Evolutionary conservation across 2,797 vertebrate species (phyloP).

Genomic region (Clamator glandarius): DNA sequence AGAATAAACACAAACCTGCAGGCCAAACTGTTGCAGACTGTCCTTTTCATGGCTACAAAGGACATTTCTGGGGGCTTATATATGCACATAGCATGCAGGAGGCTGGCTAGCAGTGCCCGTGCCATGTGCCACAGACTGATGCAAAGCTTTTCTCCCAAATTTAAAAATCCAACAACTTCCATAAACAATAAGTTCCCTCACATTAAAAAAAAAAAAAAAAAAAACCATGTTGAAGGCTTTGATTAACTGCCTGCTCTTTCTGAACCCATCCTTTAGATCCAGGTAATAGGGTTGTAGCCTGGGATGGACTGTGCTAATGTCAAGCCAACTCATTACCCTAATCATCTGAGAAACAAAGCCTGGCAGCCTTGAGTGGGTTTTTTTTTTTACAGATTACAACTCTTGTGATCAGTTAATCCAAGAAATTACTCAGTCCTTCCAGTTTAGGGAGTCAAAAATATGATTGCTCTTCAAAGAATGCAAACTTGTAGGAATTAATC

Average conservation of each 20-base stretch:
- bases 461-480: conserved; percentile 74
- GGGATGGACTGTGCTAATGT: conserved; percentile 45
- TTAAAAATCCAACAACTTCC: not conserved
- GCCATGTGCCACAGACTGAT: not conserved
- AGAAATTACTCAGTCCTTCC: conserved; percentile 77
- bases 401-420: conserved; percentile 73
- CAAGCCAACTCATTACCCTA: conserved; percentile 46
- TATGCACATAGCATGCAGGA: not conserved
- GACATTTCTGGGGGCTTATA: not conserved
- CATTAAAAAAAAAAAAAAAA: conserved; percentile 18
- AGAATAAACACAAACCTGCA: not conserved
- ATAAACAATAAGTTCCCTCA: not conserved
- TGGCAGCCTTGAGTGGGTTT: conserved; percentile 45
- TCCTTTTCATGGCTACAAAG: not conserved
- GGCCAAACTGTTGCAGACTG: not conserved
- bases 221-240: not conserved
- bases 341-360: conserved; percentile 50
- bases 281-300: not conserved
- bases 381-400: conserved; percentile 70
- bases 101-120: not conserved
- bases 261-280: not conserved
- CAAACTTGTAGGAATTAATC: conserved; percentile 70
- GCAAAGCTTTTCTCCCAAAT: not conserved
- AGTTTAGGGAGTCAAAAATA: conserved; percentile 72
- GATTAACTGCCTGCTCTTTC: not conserved